Evolutionary conservation across 2,888 invertebrate genomes (phyloP).

Genomic region (Galerucella nymphaeae): DNA sequence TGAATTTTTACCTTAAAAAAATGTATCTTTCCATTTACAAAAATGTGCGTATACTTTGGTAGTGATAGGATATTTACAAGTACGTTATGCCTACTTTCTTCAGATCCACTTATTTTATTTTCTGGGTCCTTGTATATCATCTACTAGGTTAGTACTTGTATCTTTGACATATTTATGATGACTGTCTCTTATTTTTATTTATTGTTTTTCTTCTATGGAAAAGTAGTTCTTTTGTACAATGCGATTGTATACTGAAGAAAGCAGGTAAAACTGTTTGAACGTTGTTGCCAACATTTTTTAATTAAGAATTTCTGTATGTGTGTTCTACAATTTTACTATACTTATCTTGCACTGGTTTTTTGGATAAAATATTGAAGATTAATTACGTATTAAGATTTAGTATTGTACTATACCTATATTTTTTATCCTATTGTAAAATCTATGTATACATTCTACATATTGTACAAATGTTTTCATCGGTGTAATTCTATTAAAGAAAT

Average conservation of each 20-base stretch:
- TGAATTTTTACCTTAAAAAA: slow-evolving; percentile 14
- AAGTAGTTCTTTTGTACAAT: neutral
- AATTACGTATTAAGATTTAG: slow-evolving; percentile 2
- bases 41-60: slow-evolving; percentile 13
- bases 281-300: slow-evolving; percentile 23
- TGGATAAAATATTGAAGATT: slow-evolving; percentile 22
- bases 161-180: too few relatives aligned
- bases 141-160: too few relatives aligned
- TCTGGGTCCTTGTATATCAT: too few relatives aligned
- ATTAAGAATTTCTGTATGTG: slow-evolving; percentile 15
- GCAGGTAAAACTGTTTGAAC: neutral
- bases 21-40: slow-evolving; percentile 15
- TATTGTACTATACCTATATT: slow-evolving; percentile 23
- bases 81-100: slow-evolving; percentile 2
- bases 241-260: neutral
- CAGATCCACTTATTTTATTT: too few relatives aligned
- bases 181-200: too few relatives aligned
- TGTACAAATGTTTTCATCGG: slow-evolving; percentile 24
- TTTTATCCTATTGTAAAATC: slow-evolving; percentile 27
- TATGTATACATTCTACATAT: slow-evolving; percentile 30
- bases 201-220: too few relatives aligned
- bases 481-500: slow-evolving; percentile 27
- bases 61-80: neutral
- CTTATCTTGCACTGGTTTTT: slow-evolving; percentile 24
- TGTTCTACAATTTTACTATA: slow-evolving; percentile 29